phyloP scores from a whole-genome alignment of 2,113 vertebrate species.

The Monarcha castaneiventris region DNA sequence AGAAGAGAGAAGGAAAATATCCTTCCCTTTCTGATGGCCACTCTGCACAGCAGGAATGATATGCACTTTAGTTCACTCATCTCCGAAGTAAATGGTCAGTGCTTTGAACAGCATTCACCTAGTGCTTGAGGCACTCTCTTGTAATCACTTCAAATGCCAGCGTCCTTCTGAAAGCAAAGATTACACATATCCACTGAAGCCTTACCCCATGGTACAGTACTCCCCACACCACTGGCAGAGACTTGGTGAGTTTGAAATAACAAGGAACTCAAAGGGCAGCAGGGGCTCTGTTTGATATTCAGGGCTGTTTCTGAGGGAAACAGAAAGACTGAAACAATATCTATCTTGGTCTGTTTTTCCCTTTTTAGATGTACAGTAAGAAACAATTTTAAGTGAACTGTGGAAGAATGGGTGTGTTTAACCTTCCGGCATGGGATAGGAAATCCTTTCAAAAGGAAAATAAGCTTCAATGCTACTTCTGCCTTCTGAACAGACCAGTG shows the following conservation, averaged over 20 bases:
- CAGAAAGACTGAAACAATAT: neutral
- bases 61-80: neutral
- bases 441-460: conserved; percentile 58
- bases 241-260: neutral
- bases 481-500: neutral
- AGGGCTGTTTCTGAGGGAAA: neutral
- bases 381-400: conserved; percentile 3
- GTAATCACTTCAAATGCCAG: neutral
- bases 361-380: neutral
- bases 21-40: neutral
- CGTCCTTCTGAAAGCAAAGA: neutral
- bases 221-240: neutral
- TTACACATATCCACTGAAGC: neutral
- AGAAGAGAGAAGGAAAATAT: neutral
- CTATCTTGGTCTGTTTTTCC: neutral
- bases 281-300: neutral
- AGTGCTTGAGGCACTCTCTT: neutral
- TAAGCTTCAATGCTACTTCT: neutral
- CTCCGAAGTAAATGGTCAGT: neutral
- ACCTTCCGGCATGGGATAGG: neutral
- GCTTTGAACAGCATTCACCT: neutral
- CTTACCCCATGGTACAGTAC: fast-evolving
- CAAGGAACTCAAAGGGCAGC: neutral
- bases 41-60: neutral
- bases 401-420: conserved; percentile 40